Evolutionary conservation across 2,797 vertebrate genomes (phyloP).

Genomic region (Rhinogobio ventralis): DNA sequence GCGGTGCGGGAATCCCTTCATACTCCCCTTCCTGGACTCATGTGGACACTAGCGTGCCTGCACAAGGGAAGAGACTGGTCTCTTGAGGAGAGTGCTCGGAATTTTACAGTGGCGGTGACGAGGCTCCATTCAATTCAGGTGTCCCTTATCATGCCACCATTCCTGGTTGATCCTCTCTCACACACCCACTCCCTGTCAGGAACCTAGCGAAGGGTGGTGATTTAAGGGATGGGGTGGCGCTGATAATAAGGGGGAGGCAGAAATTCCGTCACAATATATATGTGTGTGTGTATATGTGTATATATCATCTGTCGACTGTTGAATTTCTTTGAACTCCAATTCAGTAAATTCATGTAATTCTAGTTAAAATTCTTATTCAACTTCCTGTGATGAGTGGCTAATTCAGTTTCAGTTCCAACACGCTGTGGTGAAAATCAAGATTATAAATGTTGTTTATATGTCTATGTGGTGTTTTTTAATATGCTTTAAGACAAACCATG

Average conservation of each 20-base stretch:
- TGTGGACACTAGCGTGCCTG: not conserved
- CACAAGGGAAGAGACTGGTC: not conserved
- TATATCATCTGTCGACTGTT: not conserved
- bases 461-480: too few species aligned
- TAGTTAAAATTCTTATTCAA: not conserved
- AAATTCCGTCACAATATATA: not conserved
- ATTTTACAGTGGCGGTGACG: not conserved
- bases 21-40: not conserved
- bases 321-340: not conserved
- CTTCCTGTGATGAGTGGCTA: not conserved
- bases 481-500: too few species aligned
- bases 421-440: too few species aligned
- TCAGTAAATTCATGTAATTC: not conserved
- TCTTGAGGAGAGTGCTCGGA: not conserved
- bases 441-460: too few species aligned
- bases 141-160: not conserved
- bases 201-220: not conserved
- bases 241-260: not conserved
- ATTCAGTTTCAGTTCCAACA: not conserved
- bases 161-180: not conserved
- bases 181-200: not conserved
- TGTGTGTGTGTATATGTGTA: not conserved
- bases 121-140: not conserved
- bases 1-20: not conserved
- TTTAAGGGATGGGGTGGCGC: not conserved